phyloP scores from a whole-genome alignment of 2,797 vertebrate genomes.

The Thamnophis elegans region DNA sequence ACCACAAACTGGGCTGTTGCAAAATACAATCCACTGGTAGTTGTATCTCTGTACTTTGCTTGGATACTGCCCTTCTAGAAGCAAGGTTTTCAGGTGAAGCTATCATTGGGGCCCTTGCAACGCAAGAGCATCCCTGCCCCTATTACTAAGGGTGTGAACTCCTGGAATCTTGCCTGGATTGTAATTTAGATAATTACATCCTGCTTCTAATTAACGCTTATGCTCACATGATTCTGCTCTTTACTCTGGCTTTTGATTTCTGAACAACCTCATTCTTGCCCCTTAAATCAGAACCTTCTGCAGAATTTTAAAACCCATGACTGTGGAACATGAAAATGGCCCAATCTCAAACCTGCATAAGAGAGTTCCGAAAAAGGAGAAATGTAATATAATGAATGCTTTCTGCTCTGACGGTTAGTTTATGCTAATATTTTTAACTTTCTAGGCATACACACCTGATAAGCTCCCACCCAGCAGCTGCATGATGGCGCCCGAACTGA shows the following conservation, averaged over 20 bases:
- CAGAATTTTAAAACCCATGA: neutral
- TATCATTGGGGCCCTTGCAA: neutral
- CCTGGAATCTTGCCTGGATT: conserved; percentile 1
- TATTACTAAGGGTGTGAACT: conserved; percentile 17
- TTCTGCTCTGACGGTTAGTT: neutral
- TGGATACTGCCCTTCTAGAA: neutral
- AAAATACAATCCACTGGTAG: neutral
- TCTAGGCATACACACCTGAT: conserved; percentile 91
- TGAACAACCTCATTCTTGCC: neutral
- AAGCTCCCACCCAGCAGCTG: conserved; percentile 93
- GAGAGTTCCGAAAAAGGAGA: neutral
- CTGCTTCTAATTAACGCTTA: conserved; percentile 22
- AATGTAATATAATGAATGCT: neutral
- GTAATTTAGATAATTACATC: conserved; percentile 36
- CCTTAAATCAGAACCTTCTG: neutral
- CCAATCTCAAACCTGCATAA: neutral
- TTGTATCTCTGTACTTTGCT: neutral
- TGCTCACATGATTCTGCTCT: neutral
- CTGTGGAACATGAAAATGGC: neutral
- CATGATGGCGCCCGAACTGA: conserved; percentile 89
- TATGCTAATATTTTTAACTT: neutral
- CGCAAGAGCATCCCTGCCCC: neutral
- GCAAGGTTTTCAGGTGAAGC: neutral
- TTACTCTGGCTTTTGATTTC: conserved; percentile 1
- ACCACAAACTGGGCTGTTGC: neutral